Evolutionary conservation across 2,113 vertebrate genomes (phyloP).

Genomic region (Candoia aspera): DNA sequence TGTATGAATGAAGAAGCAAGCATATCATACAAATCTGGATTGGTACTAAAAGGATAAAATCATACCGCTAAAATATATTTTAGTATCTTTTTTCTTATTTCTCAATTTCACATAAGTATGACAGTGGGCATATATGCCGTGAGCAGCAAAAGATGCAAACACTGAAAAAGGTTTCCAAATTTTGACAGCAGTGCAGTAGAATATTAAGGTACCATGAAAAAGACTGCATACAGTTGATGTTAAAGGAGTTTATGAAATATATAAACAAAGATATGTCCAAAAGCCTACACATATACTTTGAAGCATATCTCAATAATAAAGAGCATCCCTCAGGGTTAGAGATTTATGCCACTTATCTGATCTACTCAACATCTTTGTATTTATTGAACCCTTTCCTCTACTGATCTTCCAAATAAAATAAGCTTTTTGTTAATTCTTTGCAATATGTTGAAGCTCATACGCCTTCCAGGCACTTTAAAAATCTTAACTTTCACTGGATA

Average conservation of each 20-base stretch:
- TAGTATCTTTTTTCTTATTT: accelerated
- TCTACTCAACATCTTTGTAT: conserved; percentile 40
- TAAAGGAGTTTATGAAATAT: background rate
- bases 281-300: background rate
- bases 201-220: conserved; percentile 35
- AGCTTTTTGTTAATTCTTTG: background rate
- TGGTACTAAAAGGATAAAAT: conserved; percentile 35
- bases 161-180: conserved; percentile 42
- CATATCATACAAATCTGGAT: conserved; percentile 4
- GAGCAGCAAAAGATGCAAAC: conserved; percentile 35
- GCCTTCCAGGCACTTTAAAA: background rate
- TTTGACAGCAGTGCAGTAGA: conserved; percentile 71
- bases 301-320: conserved; percentile 8
- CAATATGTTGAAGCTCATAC: background rate
- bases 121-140: background rate
- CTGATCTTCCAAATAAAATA: too few relatives aligned
- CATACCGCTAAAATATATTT: background rate
- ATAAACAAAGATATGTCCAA: conserved; percentile 12
- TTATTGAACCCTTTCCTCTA: too few relatives aligned
- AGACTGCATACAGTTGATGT: conserved; percentile 44
- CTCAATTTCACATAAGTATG: conserved; percentile 22
- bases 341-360: conserved; percentile 31
- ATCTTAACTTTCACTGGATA: background rate
- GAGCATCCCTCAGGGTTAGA: background rate
- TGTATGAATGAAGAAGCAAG: background rate